These are phyloP conservation scores for Trachemys scripta DNA, from an alignment of 2,113 vertebrate species.

Conservation along the genomic window DNA sequence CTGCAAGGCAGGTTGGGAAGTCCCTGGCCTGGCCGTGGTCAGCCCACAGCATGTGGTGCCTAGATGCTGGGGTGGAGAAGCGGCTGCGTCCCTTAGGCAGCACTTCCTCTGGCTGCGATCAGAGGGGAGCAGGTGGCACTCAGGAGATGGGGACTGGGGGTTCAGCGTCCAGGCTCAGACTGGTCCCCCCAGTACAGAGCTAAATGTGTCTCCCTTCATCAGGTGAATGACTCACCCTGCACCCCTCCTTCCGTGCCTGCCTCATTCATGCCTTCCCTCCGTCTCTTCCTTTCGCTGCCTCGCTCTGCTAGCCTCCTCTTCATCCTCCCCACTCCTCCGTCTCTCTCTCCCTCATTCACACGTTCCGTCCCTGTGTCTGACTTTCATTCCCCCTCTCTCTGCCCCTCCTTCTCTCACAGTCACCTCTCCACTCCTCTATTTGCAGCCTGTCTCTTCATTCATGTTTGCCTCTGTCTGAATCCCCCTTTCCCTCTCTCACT, in stretches of 20 bases:
- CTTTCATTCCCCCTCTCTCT: background rate
- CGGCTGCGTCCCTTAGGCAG: background rate
- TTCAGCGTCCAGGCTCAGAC: background rate
- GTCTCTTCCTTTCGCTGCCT: no score
- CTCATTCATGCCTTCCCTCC: background rate
- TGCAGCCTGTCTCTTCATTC: background rate
- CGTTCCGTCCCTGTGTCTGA: no score
- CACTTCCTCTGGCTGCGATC: background rate
- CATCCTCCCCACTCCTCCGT: no score
- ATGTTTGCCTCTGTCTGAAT: background rate
- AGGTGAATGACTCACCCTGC: background rate
- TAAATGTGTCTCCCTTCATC: rapidly evolving
- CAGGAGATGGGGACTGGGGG: background rate
- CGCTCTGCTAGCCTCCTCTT: no score
- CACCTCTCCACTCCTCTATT: background rate
- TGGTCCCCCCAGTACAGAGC: background rate
- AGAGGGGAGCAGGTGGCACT: background rate
- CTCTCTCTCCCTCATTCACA: no score
- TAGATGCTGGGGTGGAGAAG: rapidly evolving
- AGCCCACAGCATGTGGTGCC: background rate
- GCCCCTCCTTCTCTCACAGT: background rate
- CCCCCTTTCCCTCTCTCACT: background rate
- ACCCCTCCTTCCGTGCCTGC: background rate
- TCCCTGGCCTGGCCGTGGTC: background rate
- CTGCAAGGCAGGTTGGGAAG: background rate